Percentiles rank a stretch among this genome's conserved stretches.
phyloP scores from a whole-genome alignment of 2,888 invertebrate species.

The Drosophila meridionalis region DNA sequence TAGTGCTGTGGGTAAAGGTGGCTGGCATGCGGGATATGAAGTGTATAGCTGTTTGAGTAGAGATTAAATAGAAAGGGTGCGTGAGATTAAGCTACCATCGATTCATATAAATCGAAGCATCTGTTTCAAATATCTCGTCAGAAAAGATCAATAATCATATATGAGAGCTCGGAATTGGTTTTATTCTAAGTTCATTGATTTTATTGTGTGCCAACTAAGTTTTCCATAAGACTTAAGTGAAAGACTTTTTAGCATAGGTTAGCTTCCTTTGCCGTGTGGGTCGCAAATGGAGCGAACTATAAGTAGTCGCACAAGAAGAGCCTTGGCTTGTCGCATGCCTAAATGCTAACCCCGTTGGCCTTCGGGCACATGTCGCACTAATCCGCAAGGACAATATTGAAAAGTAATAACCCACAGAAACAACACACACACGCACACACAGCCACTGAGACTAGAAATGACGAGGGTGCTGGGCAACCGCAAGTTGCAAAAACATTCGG shows the following conservation, averaged over 20 bases:
- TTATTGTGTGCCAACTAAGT: slow-evolving; percentile 1
- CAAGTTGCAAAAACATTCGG: slow-evolving; percentile 75
- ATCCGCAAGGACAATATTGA: slow-evolving; percentile 85
- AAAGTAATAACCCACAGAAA: slow-evolving; percentile 84
- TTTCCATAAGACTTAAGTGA: background rate
- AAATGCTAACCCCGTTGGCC: slow-evolving; percentile 43
- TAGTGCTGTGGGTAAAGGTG: slow-evolving; percentile 3
- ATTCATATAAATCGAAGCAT: background rate
- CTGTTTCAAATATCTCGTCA: background rate
- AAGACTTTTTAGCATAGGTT: slow-evolving; percentile 9
- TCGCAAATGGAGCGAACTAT: slow-evolving; percentile 36
- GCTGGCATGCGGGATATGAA: background rate
- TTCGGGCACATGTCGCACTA: slow-evolving; percentile 77
- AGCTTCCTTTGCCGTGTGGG: background rate
- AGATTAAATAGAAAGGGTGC: slow-evolving; percentile 5
- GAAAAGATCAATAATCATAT: background rate
- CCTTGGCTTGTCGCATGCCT: slow-evolving; percentile 36
- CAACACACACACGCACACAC: slow-evolving; percentile 62
- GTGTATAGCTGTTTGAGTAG: background rate
- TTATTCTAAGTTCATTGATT: background rate
- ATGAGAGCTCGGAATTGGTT: too few relatives aligned
- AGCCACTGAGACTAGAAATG: slow-evolving; percentile 36
- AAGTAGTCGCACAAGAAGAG: slow-evolving; percentile 20
- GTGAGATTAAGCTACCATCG: background rate
- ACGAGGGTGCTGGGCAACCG: slow-evolving; percentile 73